phyloP scores from a whole-genome alignment of 2,113 vertebrate genomes.

The Daphoenositta chrysoptera region DNA sequence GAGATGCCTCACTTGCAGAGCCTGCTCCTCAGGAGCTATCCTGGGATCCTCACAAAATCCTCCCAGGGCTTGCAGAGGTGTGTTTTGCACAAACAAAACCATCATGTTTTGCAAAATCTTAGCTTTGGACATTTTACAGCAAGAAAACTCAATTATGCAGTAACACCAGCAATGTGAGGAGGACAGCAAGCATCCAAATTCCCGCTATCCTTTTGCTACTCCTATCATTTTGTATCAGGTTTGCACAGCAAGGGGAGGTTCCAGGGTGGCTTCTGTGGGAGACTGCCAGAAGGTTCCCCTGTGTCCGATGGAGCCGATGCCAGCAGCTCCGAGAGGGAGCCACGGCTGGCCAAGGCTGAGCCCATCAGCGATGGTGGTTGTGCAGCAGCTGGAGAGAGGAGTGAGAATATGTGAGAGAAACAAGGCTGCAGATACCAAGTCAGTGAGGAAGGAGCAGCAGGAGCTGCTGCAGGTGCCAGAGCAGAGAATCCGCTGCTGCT shows the following conservation, averaged over 20 bases:
- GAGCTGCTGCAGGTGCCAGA: not conserved
- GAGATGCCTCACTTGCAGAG: not conserved
- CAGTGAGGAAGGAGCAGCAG: not conserved
- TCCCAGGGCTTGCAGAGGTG: not conserved
- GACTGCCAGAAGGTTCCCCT: not conserved
- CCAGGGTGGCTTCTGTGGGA: not conserved
- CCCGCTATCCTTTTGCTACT: not conserved
- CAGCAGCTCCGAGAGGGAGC: not conserved
- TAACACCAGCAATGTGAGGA: not conserved
- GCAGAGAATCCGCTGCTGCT: not conserved
- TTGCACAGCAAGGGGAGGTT: rapidly evolving
- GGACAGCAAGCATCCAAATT: not conserved
- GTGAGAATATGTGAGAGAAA: not conserved
- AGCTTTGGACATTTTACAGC: not conserved
- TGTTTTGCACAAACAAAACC: not conserved
- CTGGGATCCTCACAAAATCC: not conserved
- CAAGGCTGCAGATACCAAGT: rapidly evolving
- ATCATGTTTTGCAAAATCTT: not conserved
- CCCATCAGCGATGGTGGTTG: rapidly evolving
- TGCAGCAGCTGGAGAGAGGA: not conserved
- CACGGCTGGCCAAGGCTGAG: not conserved
- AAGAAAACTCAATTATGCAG: not conserved
- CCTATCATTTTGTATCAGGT: not conserved
- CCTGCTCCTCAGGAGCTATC: not conserved
- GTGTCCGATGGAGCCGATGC: rapidly evolving